Conservation (phyloP, 2,888 invertebrate genomes). For the Noctuana brunneofusca region DNA sequence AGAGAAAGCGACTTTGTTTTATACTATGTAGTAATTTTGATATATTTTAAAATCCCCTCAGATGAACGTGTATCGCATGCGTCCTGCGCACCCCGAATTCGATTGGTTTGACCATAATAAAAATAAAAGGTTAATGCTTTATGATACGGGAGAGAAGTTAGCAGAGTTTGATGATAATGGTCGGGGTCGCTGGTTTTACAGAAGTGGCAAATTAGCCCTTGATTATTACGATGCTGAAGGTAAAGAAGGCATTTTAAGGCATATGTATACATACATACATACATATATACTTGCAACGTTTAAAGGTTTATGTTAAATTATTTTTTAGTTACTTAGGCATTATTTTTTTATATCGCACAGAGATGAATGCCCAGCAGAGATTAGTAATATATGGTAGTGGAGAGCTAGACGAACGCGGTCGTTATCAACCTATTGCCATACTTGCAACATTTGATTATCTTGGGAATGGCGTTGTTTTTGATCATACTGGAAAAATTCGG, state of each 20-base stretch:
- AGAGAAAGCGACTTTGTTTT: too few relatives aligned
- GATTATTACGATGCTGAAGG: constrained; percentile 75
- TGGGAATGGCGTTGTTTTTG: constrained; percentile 74
- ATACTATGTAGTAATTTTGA: too few relatives aligned
- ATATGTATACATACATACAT: too few relatives aligned
- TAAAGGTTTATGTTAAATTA: background rate
- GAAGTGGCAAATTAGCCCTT: constrained; percentile 64
- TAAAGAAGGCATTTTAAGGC: constrained; percentile 35
- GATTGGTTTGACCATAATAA: constrained; percentile 75
- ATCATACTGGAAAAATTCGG: constrained; percentile 73
- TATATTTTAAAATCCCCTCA: constrained; percentile 37
- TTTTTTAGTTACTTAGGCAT: background rate
- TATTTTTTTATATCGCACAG: constrained; percentile 47
- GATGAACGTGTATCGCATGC: constrained; percentile 77
- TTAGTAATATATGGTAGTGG: constrained; percentile 71
- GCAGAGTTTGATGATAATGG: constrained; percentile 70
- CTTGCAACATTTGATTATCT: constrained; percentile 71
- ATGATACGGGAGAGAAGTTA: constrained; percentile 66
- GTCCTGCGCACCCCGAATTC: constrained; percentile 71
- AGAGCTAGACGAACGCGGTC: constrained; percentile 65
- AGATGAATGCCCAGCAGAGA: constrained; percentile 68
- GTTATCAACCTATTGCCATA: constrained; percentile 61
- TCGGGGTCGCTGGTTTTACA: constrained; percentile 68
- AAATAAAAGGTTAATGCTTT: constrained; percentile 58
- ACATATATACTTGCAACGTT: background rate